Evolutionary conservation across 2,797 vertebrate genomes (phyloP), one percentile per base, ranked within the genome.

Genomic region (Danio jaintianensis): DNA sequence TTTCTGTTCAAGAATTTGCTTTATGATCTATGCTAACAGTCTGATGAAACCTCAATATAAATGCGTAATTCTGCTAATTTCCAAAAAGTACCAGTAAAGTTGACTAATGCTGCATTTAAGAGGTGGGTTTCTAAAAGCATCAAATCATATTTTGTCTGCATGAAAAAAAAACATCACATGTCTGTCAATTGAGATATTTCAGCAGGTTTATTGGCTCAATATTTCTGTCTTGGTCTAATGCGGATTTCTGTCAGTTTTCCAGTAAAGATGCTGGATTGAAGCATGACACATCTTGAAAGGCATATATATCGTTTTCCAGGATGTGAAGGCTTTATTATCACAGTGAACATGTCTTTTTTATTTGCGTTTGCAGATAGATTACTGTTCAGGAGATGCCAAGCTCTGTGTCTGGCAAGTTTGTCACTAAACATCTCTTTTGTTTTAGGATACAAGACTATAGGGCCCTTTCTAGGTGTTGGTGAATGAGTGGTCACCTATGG

Each of bases 101-200:
- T 86, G 86, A 84, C 76, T 85, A 55, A 59, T 85, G 85, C 89
- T 88, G 87, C 62, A 88, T 78, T 79, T 80, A 84, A 68, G 70
- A 43, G 78, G 84, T 85, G 87, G 90, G 91, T 87, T 87, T 87
- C 81, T 85, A 88, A 91, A 87, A 88, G 68, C 62, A 38, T 89
- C 87, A 89, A 92, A 91, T 92, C 84, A 86, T 89, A 73, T 66
- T 12, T 76, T 16, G 86, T 85, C 86, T 88, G 88, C 85, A 84
- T 85, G 87, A 88, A 69, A 38, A 84, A 86, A 1, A 88, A 62
- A 62, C 36, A 66, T 84, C 58, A n/a, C 76, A 81, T 76, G 67
- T 66, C 82, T 85, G 81, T 69, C 55, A 75, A 43, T 75, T 67
- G 71, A 82, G 87, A 87, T 84, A 86, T 89, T 86, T 89, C 79